These are phyloP conservation scores for Tenthredo amoena DNA, from an alignment of 2,888 invertebrate species.

Conservation along the genomic window DNA sequence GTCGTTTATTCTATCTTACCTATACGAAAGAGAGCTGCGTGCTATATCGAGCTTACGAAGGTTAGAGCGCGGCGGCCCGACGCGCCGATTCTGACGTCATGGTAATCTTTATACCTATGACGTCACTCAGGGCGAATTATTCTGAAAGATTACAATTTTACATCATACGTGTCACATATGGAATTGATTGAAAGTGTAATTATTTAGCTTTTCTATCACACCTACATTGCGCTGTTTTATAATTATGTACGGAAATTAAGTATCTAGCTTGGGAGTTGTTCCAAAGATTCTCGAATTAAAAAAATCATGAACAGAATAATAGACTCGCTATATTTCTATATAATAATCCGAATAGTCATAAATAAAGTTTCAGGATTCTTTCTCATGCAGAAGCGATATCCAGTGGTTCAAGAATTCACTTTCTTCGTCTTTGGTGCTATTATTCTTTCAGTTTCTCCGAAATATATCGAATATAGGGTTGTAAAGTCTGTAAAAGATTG, in stretches of 20 bases:
- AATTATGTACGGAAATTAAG: not conserved
- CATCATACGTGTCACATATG: not conserved
- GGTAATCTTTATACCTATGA: conserved; percentile 1
- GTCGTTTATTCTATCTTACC: conserved; percentile 44
- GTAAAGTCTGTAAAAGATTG: not conserved
- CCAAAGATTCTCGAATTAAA: not conserved
- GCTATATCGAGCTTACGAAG: conserved; percentile 48
- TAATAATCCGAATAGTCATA: not conserved
- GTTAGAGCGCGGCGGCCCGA: conserved; percentile 27
- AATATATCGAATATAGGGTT: not conserved
- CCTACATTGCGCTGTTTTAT: not conserved
- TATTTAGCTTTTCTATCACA: not conserved
- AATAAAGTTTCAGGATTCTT: not conserved
- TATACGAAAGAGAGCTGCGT: conserved; percentile 21
- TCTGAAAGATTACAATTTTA: not conserved
- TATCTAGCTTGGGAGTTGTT: not conserved
- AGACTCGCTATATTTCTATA: not conserved
- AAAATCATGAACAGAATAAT: not conserved
- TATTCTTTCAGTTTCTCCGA: not conserved
- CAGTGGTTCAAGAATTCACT: not conserved
- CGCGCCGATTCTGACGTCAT: conserved; percentile 43
- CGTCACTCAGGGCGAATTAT: not conserved
- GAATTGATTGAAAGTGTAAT: not conserved
- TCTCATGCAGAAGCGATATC: not conserved
- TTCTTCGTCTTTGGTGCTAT: not conserved